A percentile compares a stretch with the other conserved stretches of the same genome.
These are phyloP conservation scores for Tetramorium bicarinatum DNA, from an alignment of 2,888 invertebrate genomes.

Conservation along the genomic window DNA sequence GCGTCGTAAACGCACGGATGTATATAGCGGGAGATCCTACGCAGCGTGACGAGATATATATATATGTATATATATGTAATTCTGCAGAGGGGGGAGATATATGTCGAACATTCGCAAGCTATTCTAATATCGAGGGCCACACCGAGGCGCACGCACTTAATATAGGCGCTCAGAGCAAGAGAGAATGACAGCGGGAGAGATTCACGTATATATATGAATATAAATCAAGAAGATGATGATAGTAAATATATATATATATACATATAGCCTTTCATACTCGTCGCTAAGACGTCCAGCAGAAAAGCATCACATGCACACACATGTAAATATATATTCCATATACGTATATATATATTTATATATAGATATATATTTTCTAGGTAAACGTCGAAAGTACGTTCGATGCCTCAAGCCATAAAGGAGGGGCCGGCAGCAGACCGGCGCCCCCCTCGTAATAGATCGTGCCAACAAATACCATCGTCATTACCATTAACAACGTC, in stretches of 20 bases:
- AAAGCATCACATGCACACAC: constrained; percentile 83
- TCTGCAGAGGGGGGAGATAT: constrained; percentile 57
- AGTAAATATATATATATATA: constrained; percentile 62
- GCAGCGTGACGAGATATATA: constrained; percentile 58
- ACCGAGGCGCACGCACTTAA: constrained; percentile 78
- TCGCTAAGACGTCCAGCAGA: constrained; percentile 82
- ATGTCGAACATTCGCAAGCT: constrained; percentile 81
- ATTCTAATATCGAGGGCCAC: constrained; percentile 82
- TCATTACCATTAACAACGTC: constrained; percentile 81
- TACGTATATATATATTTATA: constrained; percentile 65
- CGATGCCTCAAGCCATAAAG: constrained; percentile 80
- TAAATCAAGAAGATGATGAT: constrained; percentile 43
- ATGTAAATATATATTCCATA: constrained; percentile 63
- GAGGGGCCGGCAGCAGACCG: constrained; percentile 70
- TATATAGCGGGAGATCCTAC: constrained; percentile 61
- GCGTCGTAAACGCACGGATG: constrained; percentile 52
- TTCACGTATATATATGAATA: constrained; percentile 68
- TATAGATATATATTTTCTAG: constrained; percentile 75
- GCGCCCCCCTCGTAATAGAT: constrained; percentile 70
- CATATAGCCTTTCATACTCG: constrained; percentile 78
- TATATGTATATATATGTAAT: constrained; percentile 30
- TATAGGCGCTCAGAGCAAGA: constrained; percentile 72
- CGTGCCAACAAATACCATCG: constrained; percentile 83
- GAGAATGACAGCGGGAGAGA: constrained; percentile 53
- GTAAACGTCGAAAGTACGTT: constrained; percentile 74